Evolutionary conservation across 2,113 vertebrate genomes (phyloP).

Genomic region (Notarius lentiginosus): DNA sequence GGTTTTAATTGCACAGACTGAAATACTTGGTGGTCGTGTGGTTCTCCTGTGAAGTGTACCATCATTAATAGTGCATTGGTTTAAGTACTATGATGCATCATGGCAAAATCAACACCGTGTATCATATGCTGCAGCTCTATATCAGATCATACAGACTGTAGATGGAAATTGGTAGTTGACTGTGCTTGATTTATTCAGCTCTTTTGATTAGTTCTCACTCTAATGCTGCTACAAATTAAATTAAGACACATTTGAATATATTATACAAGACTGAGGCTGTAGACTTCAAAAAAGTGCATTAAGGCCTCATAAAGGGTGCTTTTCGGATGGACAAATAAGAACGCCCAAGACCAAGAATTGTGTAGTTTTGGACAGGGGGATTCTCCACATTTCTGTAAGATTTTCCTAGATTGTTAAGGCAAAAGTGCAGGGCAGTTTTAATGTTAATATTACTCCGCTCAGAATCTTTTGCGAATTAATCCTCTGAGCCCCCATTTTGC

Average conservation of each 20-base stretch:
- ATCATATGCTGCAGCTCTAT: not conserved
- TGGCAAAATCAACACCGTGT: not conserved
- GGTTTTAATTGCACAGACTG: not conserved
- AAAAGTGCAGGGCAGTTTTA: conserved; percentile 24
- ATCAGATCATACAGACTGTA: not conserved
- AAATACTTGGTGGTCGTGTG: not conserved
- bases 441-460: not conserved
- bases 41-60: not conserved
- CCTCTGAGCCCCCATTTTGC: not conserved
- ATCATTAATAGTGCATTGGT: not conserved
- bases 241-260: conserved; percentile 5
- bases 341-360: not conserved
- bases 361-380: not conserved
- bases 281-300: not conserved
- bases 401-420: not conserved
- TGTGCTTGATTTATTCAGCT: not conserved
- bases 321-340: not conserved
- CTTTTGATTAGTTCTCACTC: not conserved
- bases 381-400: not conserved
- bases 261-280: not conserved
- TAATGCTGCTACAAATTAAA: conserved; percentile 13
- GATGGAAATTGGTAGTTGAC: not conserved
- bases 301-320: not conserved
- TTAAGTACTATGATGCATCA: not conserved
- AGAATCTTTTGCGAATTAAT: not conserved